Evolutionary conservation across 1,140 invertebrate species (phyloP).

Genomic region (Drosophila teissieri): DNA sequence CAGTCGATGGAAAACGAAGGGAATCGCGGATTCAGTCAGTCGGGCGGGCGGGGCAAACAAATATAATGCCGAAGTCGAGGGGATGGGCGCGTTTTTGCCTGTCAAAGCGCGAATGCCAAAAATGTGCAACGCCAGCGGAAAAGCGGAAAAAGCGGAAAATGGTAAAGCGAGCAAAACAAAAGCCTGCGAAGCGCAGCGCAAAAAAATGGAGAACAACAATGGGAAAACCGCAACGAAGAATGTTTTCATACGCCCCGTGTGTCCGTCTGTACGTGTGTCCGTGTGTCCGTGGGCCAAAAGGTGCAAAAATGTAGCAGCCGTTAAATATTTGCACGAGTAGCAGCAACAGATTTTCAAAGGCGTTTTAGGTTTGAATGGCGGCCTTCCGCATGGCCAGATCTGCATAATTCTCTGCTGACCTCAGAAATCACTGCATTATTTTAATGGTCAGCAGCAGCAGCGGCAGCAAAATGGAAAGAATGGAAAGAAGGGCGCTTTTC

Average conservation of each 20-base stretch:
- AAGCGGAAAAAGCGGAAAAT: constrained; percentile 51
- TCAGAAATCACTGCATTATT: constrained; percentile 80
- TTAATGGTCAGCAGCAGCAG: constrained; percentile 50
- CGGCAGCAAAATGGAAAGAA: neutral
- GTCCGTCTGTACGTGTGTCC: neutral
- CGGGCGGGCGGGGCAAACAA: constrained; percentile 8
- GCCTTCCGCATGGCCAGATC: constrained; percentile 1
- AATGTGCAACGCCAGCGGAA: constrained; percentile 73
- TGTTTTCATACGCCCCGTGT: constrained; percentile 74
- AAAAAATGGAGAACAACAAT: constrained; percentile 71
- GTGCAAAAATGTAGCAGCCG: constrained; percentile 80
- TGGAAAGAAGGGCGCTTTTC: neutral
- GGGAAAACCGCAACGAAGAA: constrained; percentile 76
- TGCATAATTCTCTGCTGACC: constrained; percentile 68
- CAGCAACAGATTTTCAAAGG: constrained; percentile 70
- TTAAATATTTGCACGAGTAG: constrained; percentile 78
- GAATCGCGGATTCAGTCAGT: constrained; percentile 34
- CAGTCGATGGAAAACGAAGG: constrained; percentile 11
- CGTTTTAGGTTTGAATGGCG: constrained; percentile 13
- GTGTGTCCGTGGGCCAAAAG: constrained; percentile 38
- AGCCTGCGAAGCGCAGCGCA: neutral
- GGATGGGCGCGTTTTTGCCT: constrained; percentile 32
- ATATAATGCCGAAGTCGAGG: constrained; percentile 34
- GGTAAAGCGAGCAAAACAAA: constrained; percentile 32
- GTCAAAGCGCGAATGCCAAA: constrained; percentile 82